A percentile compares a stretch with the other conserved stretches of the same genome.
Conservation (phyloP, 2,888 invertebrate genomes). For the Papilio gigon region DNA sequence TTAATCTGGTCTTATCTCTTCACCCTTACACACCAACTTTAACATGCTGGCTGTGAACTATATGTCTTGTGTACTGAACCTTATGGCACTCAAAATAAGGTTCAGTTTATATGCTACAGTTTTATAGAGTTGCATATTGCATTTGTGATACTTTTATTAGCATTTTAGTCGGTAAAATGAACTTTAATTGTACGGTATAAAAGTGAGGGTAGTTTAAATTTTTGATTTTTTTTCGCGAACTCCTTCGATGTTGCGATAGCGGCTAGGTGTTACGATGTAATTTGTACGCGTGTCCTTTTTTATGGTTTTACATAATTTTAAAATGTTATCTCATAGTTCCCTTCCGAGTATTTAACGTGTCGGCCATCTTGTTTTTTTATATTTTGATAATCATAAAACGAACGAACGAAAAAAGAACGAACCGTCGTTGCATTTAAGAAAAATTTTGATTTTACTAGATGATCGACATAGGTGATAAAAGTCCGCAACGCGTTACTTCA, state of each 20-base stretch:
- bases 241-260: conserved; percentile 32
- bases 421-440: neutral
- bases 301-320: conserved; percentile 36
- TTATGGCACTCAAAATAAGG: neutral
- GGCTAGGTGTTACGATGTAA: conserved; percentile 41
- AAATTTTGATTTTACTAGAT: neutral
- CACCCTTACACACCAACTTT: conserved; percentile 22
- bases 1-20: conserved; percentile 69
- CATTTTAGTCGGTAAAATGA: conserved; percentile 32
- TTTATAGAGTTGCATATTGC: neutral
- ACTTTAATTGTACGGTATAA: conserved; percentile 36
- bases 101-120: neutral
- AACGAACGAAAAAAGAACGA: too few species aligned
- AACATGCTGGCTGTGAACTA: neutral
- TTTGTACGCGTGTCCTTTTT: conserved; percentile 39
- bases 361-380: neutral
- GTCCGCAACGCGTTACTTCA: neutral
- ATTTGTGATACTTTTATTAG: conserved; percentile 12
- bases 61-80: neutral
- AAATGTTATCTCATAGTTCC: conserved; percentile 35
- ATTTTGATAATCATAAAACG: too few species aligned
- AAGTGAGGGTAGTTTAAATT: conserved; percentile 35
- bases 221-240: conserved; percentile 34
- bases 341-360: conserved; percentile 18
- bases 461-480: too few species aligned